These are phyloP conservation scores for Brachionus angularis DNA, from an alignment of 1,140 invertebrate species.

Conservation along the genomic window DNA sequence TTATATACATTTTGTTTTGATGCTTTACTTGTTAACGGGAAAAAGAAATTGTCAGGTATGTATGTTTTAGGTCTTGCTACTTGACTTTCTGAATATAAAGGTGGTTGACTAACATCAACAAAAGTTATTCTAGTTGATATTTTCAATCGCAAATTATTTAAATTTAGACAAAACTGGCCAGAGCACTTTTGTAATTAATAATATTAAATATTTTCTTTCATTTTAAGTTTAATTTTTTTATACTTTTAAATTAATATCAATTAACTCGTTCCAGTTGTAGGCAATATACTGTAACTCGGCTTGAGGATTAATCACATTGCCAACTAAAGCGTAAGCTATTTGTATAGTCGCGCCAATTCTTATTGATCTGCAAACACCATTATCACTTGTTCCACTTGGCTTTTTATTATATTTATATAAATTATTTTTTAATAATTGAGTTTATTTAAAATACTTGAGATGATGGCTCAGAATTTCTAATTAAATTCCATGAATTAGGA, in stretches of 20 bases:
- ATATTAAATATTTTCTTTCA: too few species aligned
- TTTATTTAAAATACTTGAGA: neutral
- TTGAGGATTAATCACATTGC: conserved; percentile 13
- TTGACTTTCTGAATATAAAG: conserved; percentile 13
- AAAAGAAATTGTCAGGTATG: conserved; percentile 13
- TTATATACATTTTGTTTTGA: neutral
- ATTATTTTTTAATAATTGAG: neutral
- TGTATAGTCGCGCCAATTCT: neutral
- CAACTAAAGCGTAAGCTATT: conserved; percentile 27
- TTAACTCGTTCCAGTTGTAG: conserved; percentile 11
- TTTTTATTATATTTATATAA: neutral
- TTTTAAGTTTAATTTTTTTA: too few species aligned
- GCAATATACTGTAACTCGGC: neutral
- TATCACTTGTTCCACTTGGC: neutral
- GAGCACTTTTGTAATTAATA: too few species aligned
- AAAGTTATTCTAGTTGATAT: conserved; percentile 1
- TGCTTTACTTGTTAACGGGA: neutral
- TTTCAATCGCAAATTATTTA: neutral
- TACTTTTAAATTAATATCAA: conserved; percentile 5
- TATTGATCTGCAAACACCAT: conserved; percentile 12
- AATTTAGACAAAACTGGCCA: neutral
- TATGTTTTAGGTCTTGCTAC: conserved; percentile 1
- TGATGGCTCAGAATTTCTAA: conserved; percentile 8
- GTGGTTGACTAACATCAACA: conserved; percentile 33
- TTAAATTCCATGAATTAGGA: neutral